Percentiles rank a stretch among this genome's conserved stretches.
Conservation (phyloP, 2,797 vertebrate genomes). For the Synanceia verrucosa region DNA sequence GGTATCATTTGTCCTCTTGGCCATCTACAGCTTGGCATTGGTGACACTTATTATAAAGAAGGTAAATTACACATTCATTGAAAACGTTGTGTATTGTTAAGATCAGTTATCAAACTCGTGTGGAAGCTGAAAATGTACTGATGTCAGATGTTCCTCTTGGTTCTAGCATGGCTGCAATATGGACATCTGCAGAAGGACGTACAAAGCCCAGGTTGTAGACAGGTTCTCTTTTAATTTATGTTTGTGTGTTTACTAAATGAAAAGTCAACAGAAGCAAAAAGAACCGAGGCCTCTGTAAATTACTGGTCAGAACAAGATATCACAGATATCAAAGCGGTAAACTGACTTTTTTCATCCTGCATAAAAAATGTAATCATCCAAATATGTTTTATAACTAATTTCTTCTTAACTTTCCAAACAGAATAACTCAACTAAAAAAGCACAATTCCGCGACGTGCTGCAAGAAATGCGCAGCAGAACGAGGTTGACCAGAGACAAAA, state of each 20-base stretch:
- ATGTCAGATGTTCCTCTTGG: slow-evolving; percentile 10
- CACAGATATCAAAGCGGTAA: background rate
- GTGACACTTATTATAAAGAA: slow-evolving; percentile 71
- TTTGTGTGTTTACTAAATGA: slow-evolving; percentile 8
- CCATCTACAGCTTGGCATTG: slow-evolving; percentile 65
- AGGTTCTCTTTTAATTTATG: background rate
- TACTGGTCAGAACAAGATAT: background rate
- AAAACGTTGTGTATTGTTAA: background rate
- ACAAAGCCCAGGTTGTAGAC: slow-evolving; percentile 47
- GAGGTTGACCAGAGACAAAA: slow-evolving; percentile 46
- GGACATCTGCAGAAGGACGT: slow-evolving; percentile 9
- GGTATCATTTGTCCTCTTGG: slow-evolving; percentile 62
- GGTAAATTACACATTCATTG: slow-evolving; percentile 53
- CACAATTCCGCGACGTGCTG: slow-evolving; percentile 74
- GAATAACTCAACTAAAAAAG: slow-evolving; percentile 43
- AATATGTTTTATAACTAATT: background rate
- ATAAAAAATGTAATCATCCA: background rate
- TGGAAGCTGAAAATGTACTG: background rate
- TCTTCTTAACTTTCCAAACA: slow-evolving; percentile 30
- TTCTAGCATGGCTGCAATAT: slow-evolving; percentile 56
- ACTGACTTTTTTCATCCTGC: background rate
- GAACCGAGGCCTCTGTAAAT: slow-evolving; percentile 13
- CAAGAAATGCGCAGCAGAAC: slow-evolving; percentile 76
- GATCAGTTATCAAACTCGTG: background rate
- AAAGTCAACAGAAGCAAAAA: slow-evolving; percentile 32